Conservation (phyloP, 2,888 invertebrate genomes). For the Melanophora roralis region DNA sequence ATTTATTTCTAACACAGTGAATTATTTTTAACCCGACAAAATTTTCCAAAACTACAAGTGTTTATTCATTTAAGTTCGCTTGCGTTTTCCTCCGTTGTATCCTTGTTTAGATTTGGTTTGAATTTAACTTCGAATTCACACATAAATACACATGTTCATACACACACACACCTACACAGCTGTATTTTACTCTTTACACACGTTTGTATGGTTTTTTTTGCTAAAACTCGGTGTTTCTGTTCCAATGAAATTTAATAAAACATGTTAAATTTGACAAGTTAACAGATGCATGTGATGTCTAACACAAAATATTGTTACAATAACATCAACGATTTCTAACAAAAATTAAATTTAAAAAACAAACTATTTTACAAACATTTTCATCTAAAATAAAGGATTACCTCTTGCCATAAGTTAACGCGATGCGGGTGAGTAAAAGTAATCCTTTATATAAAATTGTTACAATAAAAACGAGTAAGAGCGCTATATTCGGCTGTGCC, state of each 20-base stretch:
- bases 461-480: conserved; percentile 39
- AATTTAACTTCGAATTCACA: conserved; percentile 53
- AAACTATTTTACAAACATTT: conserved; percentile 2
- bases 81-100: conserved; percentile 19
- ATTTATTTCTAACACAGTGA: conserved; percentile 5
- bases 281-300: conserved; percentile 64
- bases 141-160: conserved; percentile 29
- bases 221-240: conserved; percentile 47
- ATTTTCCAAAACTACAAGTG: conserved; percentile 55
- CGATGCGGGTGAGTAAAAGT: conserved; percentile 45
- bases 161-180: too few relatives aligned
- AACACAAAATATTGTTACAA: conserved; percentile 62
- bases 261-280: conserved; percentile 65
- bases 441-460: conserved; percentile 58
- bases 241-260: conserved; percentile 63
- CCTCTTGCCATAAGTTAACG: conserved; percentile 45
- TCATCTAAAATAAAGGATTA: conserved; percentile 57
- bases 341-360: conserved; percentile 34
- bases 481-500: too few relatives aligned
- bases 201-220: background rate
- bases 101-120: conserved; percentile 51
- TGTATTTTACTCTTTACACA: background rate
- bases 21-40: conserved; percentile 14
- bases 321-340: conserved; percentile 55
- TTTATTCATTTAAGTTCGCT: conserved; percentile 37